phyloP scores from a whole-genome alignment of 1,140 invertebrate species.

The Drosophila grimshawi region DNA sequence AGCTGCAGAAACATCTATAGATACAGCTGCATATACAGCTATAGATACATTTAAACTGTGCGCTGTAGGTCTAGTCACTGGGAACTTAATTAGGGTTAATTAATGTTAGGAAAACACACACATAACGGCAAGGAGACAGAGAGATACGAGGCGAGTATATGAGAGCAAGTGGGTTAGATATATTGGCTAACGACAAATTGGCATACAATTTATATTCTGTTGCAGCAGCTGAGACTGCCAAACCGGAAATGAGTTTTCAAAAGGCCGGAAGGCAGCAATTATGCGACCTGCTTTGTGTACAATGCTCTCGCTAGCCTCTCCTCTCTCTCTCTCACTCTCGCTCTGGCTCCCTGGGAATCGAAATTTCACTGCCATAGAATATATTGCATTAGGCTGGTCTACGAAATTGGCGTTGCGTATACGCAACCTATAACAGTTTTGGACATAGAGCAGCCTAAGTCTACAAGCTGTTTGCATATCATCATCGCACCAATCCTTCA shows the following conservation, averaged over 20 bases:
- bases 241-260: conserved; percentile 76
- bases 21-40: conserved; percentile 26
- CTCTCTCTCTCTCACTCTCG: neutral
- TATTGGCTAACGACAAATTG: conserved; percentile 68
- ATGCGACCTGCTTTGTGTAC: conserved; percentile 59
- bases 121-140: neutral
- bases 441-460: neutral
- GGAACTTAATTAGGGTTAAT: conserved; percentile 78
- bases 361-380: neutral
- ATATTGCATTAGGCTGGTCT: neutral
- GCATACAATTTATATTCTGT: conserved; percentile 51
- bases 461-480: conserved; percentile 35
- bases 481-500: conserved; percentile 6
- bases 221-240: conserved; percentile 25
- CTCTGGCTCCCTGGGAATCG: conserved; percentile 57
- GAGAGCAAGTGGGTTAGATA: neutral
- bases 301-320: neutral
- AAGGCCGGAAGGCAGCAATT: conserved; percentile 75
- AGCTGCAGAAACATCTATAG: neutral
- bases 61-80: conserved; percentile 22
- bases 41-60: conserved; percentile 16
- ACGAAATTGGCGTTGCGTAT: conserved; percentile 6
- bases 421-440: conserved; percentile 2
- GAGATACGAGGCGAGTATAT: neutral
- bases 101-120: conserved; percentile 69